These are phyloP conservation scores for Pelmatolapia mariae DNA, from an alignment of 2,113 vertebrate genomes.

Conservation along the genomic window DNA sequence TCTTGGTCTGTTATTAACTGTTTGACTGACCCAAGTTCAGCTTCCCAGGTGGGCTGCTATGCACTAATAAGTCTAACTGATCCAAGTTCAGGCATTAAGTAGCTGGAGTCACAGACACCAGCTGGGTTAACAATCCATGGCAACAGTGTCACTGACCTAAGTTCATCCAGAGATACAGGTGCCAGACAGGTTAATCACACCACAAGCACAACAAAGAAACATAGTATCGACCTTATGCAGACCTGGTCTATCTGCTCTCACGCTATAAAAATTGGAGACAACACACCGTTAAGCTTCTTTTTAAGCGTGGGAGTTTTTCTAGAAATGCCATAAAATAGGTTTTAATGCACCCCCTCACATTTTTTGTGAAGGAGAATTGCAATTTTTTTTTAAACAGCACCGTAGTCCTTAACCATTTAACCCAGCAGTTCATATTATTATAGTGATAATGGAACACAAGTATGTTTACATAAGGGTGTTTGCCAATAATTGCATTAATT, in stretches of 20 bases:
- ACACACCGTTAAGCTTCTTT: not conserved
- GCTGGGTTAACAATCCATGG: constrained; percentile 51
- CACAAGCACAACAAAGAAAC: constrained; percentile 54
- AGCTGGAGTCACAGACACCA: constrained; percentile 41
- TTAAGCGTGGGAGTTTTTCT: not conserved
- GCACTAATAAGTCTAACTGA: constrained; percentile 45
- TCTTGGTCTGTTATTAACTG: constrained; percentile 30
- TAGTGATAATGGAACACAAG: not conserved
- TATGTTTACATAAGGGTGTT: not conserved
- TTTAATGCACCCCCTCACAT: not conserved
- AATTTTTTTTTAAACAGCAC: not conserved
- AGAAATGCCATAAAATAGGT: not conserved
- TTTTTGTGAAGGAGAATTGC: not conserved
- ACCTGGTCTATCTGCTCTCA: not conserved
- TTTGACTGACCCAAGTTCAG: constrained; percentile 44
- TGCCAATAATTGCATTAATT: not conserved
- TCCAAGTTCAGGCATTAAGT: constrained; percentile 41
- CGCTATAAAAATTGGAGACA: not conserved
- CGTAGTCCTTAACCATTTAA: not conserved
- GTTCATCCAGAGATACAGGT: constrained; percentile 41
- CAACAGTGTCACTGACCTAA: constrained; percentile 48
- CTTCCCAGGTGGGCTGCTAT: constrained; percentile 32
- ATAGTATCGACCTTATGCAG: constrained; percentile 8
- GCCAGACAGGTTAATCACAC: constrained; percentile 57
- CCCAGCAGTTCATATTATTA: not conserved